Base-by-base conservation (phyloP, 2,113 vertebrate species). In the Pelusios castaneus region DNA sequence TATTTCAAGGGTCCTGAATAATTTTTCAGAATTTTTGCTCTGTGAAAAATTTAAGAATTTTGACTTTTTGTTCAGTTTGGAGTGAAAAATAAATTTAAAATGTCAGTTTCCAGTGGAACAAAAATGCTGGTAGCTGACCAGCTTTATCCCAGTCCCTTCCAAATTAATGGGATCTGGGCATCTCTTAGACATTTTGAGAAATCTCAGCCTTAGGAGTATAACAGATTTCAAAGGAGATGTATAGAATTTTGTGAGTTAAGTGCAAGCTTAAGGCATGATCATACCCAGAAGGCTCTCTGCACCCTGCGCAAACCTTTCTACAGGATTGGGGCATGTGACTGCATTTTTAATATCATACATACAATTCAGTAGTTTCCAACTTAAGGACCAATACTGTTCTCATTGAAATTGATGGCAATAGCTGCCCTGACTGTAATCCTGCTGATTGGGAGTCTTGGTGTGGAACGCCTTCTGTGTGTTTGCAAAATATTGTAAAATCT, bases 401-500 rank as follows among this genome's bases (percentile, higher is more conserved):
- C 38, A 11, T 43, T 80, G 87, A 83, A 51, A 25, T 25, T n/a
- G 7, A 55, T 47, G 34, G 31, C 43, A n/a, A 83, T 3, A 34
- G 51, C 60, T 76, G 34, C 29, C 80, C 16, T 21, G 85, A 25
- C 29, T 89, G 78, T 89, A 3, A 27, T 86, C 51, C 4, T 89
- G 25, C 75, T 43, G 52, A 25, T 29, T 51, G 27, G 12, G 6
- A 85, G n/a, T 70, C 67, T 70, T 22, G 87, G 29, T 60, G 49
- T 56, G 52, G 31, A 1, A 24, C 27, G 25, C 41, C 7, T 63
- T 9, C 10, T 49, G 49, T 47, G 8, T 43, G 45, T 0, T 0
- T 80, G 7, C 41, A 70, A 11, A 41, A 17, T 25, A 75, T 75
- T 25, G 12, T 21, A 43, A 75, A 75, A 43, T 25, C 22, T 12